Conservation (phyloP, 2,797 vertebrate species). For the Cuniculus paca region DNA sequence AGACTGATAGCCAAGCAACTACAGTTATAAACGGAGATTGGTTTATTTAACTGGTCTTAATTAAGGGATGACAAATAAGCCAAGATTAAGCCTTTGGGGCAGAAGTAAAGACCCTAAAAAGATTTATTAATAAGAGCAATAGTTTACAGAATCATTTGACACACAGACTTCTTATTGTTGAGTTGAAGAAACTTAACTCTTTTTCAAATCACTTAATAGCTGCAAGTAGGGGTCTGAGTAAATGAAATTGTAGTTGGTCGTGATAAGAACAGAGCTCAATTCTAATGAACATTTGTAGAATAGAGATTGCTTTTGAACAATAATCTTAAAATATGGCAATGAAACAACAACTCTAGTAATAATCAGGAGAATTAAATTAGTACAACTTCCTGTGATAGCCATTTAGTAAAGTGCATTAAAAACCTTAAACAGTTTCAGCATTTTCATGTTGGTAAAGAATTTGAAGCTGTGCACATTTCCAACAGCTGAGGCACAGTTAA, state of each 20-base stretch:
- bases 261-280: constrained; percentile 32
- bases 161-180: background rate
- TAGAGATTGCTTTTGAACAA: constrained; percentile 28
- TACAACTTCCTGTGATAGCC: background rate
- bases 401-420: constrained; percentile 42
- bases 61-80: constrained; percentile 40
- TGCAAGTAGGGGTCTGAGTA: background rate
- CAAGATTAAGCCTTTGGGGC: background rate
- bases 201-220: constrained; percentile 26
- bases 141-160: constrained; percentile 10
- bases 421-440: background rate
- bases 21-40: background rate
- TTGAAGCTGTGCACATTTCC: constrained; percentile 14
- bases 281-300: constrained; percentile 1
- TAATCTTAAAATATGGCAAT: constrained; percentile 39
- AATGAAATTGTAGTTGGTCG: constrained; percentile 39
- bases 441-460: constrained; percentile 36
- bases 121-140: constrained; percentile 39
- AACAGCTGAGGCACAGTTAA: background rate
- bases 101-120: background rate
- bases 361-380: constrained; percentile 1
- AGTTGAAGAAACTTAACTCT: background rate
- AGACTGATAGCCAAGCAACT: background rate
- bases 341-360: background rate
- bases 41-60: constrained; percentile 58